These are phyloP conservation scores for Leptopilina myrica DNA, from an alignment of 2,888 invertebrate genomes.

Conservation along the genomic window DNA sequence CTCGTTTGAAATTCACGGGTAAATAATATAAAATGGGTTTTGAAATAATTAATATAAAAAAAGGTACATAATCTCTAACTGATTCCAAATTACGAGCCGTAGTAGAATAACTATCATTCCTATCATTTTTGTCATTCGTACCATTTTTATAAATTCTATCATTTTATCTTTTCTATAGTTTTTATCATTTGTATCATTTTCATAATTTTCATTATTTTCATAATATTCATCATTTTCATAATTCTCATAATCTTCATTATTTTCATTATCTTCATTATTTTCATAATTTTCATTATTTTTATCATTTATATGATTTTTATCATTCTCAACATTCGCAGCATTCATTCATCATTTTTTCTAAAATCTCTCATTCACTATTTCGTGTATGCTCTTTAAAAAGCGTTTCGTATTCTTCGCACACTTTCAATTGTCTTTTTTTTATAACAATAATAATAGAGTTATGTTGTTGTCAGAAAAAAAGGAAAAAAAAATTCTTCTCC, in stretches of 20 bases:
- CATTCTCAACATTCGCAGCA: too few relatives aligned
- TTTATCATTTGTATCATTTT: too few relatives aligned
- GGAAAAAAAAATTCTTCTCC: not conserved
- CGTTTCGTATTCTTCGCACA: conserved; percentile 9
- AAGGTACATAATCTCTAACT: not conserved
- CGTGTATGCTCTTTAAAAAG: conserved; percentile 16
- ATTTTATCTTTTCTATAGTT: too few relatives aligned
- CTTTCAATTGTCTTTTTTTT: conserved; percentile 4
- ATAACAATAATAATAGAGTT: not conserved
- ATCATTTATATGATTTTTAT: too few relatives aligned
- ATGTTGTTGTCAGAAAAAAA: not conserved
- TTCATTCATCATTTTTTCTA: too few relatives aligned
- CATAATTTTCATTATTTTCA: too few relatives aligned
- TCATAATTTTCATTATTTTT: too few relatives aligned
- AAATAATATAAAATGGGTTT: not conserved
- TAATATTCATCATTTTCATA: too few relatives aligned
- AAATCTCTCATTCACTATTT: not conserved
- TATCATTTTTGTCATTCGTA: conserved; percentile 8
- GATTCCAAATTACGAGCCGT: conserved; percentile 15
- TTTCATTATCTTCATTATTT: not conserved
- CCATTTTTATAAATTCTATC: too few relatives aligned
- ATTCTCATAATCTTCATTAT: too few relatives aligned
- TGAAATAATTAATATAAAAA: conserved; percentile 14
- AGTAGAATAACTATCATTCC: conserved; percentile 11
- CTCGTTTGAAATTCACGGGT: not conserved